Percentiles rank a stretch among this genome's conserved stretches.
Conservation (phyloP, 2,113 vertebrate species). For the Promerops cafer region DNA sequence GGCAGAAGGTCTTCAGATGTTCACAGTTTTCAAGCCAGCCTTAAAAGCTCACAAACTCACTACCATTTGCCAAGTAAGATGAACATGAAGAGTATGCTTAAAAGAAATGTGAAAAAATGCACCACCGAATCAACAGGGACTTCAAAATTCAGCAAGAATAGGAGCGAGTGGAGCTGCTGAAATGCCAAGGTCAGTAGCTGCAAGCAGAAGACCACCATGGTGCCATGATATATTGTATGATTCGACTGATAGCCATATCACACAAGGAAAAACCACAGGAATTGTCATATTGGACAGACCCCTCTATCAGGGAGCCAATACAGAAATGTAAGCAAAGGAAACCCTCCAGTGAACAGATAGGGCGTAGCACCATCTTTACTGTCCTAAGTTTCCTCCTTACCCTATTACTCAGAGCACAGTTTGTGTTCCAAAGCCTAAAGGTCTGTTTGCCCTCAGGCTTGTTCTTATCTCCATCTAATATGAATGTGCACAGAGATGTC, state of each 20-base stretch:
- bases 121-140: background rate
- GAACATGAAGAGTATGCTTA: background rate
- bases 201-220: background rate
- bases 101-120: conserved; percentile 31
- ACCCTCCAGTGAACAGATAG: background rate
- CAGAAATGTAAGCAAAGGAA: background rate
- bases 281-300: background rate
- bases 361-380: no score
- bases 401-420: background rate
- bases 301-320: background rate
- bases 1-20: background rate
- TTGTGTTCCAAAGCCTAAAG: background rate
- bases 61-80: conserved; percentile 46
- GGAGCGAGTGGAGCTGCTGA: background rate
- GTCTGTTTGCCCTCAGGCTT: background rate
- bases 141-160: background rate
- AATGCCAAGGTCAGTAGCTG: background rate
- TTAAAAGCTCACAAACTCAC: conserved; percentile 9
- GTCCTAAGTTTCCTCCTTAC: background rate
- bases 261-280: background rate
- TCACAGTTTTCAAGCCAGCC: conserved; percentile 30
- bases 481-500: background rate
- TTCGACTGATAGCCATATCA: background rate
- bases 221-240: background rate
- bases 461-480: background rate